Evolutionary conservation across 2,113 vertebrate genomes (phyloP).

Genomic region (Burhinus bistriatus): DNA sequence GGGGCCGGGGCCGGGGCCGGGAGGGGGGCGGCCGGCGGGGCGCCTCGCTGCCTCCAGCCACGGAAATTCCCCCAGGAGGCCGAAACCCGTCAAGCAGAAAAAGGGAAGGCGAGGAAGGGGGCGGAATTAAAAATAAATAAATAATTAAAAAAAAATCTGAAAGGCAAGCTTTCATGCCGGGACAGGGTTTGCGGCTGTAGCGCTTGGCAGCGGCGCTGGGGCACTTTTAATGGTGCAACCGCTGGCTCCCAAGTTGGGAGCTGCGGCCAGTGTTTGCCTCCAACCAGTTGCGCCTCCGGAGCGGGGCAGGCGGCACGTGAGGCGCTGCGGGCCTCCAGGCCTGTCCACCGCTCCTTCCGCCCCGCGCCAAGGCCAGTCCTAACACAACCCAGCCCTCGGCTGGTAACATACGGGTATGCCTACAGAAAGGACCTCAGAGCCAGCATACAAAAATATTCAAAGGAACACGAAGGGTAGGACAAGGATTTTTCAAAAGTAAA

Average conservation of each 20-base stretch:
- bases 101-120: background rate
- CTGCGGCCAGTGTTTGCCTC: background rate
- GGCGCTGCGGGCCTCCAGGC: background rate
- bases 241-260: background rate
- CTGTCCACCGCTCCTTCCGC: no score
- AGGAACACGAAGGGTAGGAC: background rate
- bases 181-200: background rate
- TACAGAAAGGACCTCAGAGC: accelerated
- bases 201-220: background rate
- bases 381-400: accelerated
- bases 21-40: background rate
- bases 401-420: accelerated
- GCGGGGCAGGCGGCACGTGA: background rate
- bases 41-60: background rate
- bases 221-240: background rate
- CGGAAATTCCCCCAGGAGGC: background rate
- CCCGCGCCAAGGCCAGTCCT: no score
- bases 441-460: accelerated
- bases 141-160: background rate
- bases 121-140: no score
- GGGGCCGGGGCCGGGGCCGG: background rate
- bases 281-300: background rate
- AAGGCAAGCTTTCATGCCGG: background rate
- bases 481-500: background rate
- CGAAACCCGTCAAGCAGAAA: background rate